Conservation (phyloP, 2,797 vertebrate genomes). For the Schizopygopsis malacanthus region DNA sequence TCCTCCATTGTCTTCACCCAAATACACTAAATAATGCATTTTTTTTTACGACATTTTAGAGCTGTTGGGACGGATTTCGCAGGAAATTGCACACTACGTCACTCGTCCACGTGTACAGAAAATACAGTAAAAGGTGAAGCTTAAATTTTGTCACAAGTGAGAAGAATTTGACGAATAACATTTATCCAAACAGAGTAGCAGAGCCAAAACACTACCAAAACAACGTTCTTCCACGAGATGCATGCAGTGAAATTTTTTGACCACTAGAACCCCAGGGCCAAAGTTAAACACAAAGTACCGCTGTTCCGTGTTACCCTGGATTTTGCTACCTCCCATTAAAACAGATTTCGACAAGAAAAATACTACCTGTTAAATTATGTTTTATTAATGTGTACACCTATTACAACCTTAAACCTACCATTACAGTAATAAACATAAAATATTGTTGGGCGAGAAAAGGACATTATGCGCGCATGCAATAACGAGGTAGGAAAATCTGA, state of each 20-base stretch:
- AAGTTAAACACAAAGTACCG: neutral
- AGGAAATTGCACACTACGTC: neutral
- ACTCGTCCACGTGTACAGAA: neutral
- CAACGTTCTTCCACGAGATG: neutral
- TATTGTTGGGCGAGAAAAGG: too few relatives aligned
- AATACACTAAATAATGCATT: neutral
- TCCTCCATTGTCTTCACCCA: too few relatives aligned
- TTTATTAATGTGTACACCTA: too few relatives aligned
- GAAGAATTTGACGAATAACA: neutral
- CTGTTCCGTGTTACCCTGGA: too few relatives aligned
- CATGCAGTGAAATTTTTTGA: neutral
- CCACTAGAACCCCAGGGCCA: neutral
- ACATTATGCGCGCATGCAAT: too few relatives aligned
- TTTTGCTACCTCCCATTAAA: too few relatives aligned
- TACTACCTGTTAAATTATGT: too few relatives aligned
- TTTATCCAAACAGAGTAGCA: neutral
- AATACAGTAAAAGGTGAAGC: neutral
- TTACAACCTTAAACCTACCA: too few relatives aligned
- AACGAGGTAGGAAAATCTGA: too few relatives aligned
- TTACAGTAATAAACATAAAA: too few relatives aligned
- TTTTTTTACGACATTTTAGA: neutral
- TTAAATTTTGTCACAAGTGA: neutral
- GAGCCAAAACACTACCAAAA: neutral
- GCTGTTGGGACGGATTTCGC: neutral
- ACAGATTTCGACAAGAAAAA: too few relatives aligned